Base-by-base conservation (phyloP, 2,113 vertebrate genomes). In the Tinamus guttatus region DNA sequence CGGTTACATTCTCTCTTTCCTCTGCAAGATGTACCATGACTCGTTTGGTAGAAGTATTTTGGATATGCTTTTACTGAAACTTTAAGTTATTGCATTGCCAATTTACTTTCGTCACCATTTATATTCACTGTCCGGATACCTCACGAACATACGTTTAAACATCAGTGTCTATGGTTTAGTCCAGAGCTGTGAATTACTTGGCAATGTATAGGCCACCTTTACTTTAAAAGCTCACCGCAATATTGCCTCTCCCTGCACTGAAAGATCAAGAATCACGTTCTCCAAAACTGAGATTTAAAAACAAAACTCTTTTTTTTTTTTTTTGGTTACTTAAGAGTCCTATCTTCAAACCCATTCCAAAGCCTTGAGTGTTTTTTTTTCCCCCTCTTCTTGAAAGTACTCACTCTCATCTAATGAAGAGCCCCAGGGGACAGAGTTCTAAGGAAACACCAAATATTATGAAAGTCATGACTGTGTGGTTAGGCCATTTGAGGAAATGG, bases 391-490 rank as follows among this genome's bases (percentile, higher is more conserved):
- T 32, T 68, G 40, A 86, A 92, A 84, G 76, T 38, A 84, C 51
- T 90, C n/a, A 77, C 45, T 92, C 45, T 64, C 41, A 76, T 70
- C 65, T 89, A 96, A 95, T 47, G 52, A 65, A 62, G 45, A 76
- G 20, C 69, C 87, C 36, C 36, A 54, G 49, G 84, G 70, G 70
- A 93, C 10, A 43, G 25, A 34, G 38, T 71, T 90, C 87, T 78
- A 91, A 87, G 65, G 62, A 85, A 94, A 89, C 54, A 79, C n/a
- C 47, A 94, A 94, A 92, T 80, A 62, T n/a, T 94, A 38, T 41
- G 25, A 70, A 54, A 92, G 56, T 65, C 0, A 2, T 18, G 58
- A 69, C 14, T 69, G 63, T 63, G 59, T 6, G 87, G 34, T n/a
- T 40, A 43, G 69, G 62, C 47, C 43, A 81, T 91, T 28, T n/a